Conservation (phyloP, 2,888 invertebrate species). For the Ennomos quercinarius region DNA sequence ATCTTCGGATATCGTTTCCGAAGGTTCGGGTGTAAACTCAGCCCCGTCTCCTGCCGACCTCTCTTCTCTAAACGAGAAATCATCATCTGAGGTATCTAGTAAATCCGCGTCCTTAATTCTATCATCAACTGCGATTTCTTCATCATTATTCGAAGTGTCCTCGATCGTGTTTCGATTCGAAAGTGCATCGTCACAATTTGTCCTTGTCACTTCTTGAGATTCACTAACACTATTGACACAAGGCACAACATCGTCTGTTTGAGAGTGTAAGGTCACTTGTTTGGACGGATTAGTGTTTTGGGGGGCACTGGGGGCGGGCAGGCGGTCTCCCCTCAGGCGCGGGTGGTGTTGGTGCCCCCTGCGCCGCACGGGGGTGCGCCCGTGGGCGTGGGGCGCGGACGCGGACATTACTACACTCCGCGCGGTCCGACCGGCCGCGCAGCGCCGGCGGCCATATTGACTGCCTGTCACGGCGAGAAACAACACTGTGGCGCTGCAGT, state of each 20-base stretch:
- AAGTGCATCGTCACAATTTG: conserved; percentile 85
- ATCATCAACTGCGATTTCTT: conserved; percentile 72
- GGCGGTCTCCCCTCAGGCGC: conserved; percentile 86
- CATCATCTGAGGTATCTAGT: conserved; percentile 71
- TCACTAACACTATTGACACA: conserved; percentile 85
- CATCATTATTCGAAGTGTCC: conserved; percentile 69
- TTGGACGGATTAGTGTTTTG: conserved; percentile 72
- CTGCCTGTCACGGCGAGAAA: conserved; percentile 62
- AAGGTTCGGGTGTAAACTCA: conserved; percentile 63
- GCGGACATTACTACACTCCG: conserved; percentile 84
- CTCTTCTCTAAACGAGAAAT: conserved; percentile 76
- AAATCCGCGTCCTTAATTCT: conserved; percentile 65
- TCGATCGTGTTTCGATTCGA: conserved; percentile 76
- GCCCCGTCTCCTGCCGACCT: conserved; percentile 79
- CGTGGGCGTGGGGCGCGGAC: conserved; percentile 84
- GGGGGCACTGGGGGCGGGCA: conserved; percentile 77
- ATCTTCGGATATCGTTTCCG: conserved; percentile 83
- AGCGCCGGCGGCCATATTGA: conserved; percentile 87
- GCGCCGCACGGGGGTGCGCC: conserved; percentile 87
- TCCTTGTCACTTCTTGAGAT: conserved; percentile 84
- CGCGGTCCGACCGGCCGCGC: conserved; percentile 79
- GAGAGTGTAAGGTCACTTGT: conserved; percentile 76
- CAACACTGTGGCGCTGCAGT: conserved; percentile 68
- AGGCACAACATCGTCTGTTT: conserved; percentile 82
- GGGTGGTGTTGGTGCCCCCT: conserved; percentile 92